A percentile compares a stretch with the other conserved stretches of the same genome.
Conservation (phyloP, 1,140 invertebrate species). For the Acromyrmex echinatior region DNA sequence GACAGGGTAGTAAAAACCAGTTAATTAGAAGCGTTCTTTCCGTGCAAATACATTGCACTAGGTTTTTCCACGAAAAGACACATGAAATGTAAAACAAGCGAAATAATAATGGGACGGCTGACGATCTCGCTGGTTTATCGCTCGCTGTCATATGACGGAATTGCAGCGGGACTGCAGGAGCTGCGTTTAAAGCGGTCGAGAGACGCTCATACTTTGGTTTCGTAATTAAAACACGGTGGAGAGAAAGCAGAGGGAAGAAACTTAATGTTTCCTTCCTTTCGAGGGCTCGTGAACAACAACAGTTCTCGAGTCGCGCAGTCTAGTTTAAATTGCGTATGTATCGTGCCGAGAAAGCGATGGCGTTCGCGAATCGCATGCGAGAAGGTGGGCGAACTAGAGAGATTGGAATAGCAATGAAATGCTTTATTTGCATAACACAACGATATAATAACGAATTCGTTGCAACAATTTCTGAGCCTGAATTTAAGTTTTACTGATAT, state of each 20-base stretch:
- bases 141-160: constrained; percentile 72
- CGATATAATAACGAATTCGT: constrained; percentile 40
- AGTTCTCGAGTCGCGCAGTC: not conserved
- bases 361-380: constrained; percentile 26
- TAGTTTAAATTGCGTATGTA: constrained; percentile 37
- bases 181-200: constrained; percentile 69
- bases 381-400: constrained; percentile 21
- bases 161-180: constrained; percentile 59
- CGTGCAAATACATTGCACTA: not conserved
- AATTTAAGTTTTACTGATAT: constrained; percentile 41
- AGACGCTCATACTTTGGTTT: constrained; percentile 67
- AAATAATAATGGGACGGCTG: constrained; percentile 69
- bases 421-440: constrained; percentile 51
- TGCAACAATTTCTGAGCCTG: constrained; percentile 33
- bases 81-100: constrained; percentile 60
- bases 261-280: constrained; percentile 76
- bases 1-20: not conserved
- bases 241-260: constrained; percentile 25
- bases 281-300: constrained; percentile 51
- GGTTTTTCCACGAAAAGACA: constrained; percentile 20
- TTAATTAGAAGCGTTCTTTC: constrained; percentile 37
- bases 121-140: constrained; percentile 71
- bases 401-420: constrained; percentile 54
- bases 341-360: constrained; percentile 7
- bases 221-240: constrained; percentile 76